These are phyloP conservation scores for Dorcus parallelipipedus DNA, from an alignment of 2,888 invertebrate genomes.

Conservation along the genomic window DNA sequence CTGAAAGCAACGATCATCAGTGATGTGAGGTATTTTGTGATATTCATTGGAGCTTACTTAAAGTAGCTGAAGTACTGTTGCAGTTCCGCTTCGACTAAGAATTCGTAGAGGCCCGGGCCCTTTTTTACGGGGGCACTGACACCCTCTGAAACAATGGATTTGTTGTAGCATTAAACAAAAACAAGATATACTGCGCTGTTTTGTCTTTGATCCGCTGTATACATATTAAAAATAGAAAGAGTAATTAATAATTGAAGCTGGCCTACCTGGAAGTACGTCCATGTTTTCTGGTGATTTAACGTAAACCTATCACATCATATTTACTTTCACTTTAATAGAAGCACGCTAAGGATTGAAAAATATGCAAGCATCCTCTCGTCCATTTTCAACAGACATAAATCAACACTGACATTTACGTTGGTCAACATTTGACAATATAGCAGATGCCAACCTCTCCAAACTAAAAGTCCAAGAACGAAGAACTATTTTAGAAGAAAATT, in stretches of 20 bases:
- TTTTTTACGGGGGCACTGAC: constrained; percentile 45
- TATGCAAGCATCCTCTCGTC: no score
- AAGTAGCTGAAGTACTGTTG: constrained; percentile 84
- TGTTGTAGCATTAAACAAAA: no score
- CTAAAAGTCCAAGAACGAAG: no score
- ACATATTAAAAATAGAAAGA: constrained; percentile 27
- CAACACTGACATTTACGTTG: no score
- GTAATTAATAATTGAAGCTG: no score
- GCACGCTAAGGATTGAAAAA: no score
- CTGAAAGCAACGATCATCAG: constrained; percentile 44
- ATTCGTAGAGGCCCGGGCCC: constrained; percentile 77
- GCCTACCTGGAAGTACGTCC: constrained; percentile 43
- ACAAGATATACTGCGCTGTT: not conserved
- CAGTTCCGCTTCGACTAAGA: constrained; percentile 90
- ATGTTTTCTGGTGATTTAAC: constrained; percentile 22
- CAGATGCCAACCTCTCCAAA: no score
- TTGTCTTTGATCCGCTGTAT: constrained; percentile 18
- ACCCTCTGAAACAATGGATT: constrained; percentile 16
- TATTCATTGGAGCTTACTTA: constrained; percentile 54
- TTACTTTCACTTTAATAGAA: not conserved
- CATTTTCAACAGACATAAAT: no score
- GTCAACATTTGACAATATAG: no score
- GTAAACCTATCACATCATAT: not conserved
- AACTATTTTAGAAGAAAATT: no score
- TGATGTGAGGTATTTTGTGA: not conserved